Base-by-base conservation (phyloP, 2,888 invertebrate species). In the Pseudococcus viburni region DNA sequence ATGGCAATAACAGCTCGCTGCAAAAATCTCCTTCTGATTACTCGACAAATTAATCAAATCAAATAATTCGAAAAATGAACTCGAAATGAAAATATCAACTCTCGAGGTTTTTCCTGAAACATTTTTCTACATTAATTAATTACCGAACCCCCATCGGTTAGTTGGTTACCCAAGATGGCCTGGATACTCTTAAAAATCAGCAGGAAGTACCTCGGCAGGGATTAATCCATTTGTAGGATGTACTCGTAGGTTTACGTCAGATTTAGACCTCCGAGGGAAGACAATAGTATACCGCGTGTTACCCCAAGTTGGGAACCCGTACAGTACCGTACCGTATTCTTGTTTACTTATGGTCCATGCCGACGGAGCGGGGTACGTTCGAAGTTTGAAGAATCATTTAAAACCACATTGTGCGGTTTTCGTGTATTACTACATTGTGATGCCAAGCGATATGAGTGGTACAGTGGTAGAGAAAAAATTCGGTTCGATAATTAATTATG, bases 211-310 rank as follows among this genome's bases (percentile, higher is more conserved):
- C 80, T 46, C 80, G 39, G 80, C 80, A 46, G 46, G 80, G 80
- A 83, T 83, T 83, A 83, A 83, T 83, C 42, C 42, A 73, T 73
- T 73, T 73, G 73, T 73, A 39, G 42, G 80, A 33, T 83, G 80
- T 64, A 64, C 64, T 64, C 64, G 64, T 22, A 55, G 64, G 64
- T 64, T 64, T 64, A 33, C 26, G 26, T 33, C 26, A n/a, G 80
- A 83, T 83, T 39, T n/a, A 83, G 80, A 83, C 80, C 80, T 42
- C 80, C 80, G 80, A 83, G 80, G 80, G 80, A 83, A 83, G 33
- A 83, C 80, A 83, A 83, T 83, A 46, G 80, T 80, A 64, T 68
- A 11, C 26, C 80, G 46, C 17, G 80, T 19, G 46, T 46, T 83
- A 19, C 46, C 46, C 46, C 33, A 46, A 46, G 11, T 83, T 83